Conservation (phyloP, 2,888 invertebrate genomes). For the Epinotia ramella region DNA sequence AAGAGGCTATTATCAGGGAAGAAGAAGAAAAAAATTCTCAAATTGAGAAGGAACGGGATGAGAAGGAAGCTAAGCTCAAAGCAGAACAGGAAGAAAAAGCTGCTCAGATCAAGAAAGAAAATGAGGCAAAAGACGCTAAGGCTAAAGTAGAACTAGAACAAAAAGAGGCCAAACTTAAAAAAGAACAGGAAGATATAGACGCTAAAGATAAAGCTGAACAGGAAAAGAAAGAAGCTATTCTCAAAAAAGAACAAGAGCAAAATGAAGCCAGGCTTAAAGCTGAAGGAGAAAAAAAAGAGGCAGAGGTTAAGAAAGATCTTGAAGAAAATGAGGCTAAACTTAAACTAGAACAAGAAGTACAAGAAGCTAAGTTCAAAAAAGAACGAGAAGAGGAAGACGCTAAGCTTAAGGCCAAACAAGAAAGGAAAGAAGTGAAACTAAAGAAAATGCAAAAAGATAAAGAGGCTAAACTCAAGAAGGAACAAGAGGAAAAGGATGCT, state of each 20-base stretch:
- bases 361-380: slow-evolving; percentile 4
- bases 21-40: slow-evolving; percentile 21
- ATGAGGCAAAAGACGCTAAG: slow-evolving; percentile 44
- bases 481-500: not conserved
- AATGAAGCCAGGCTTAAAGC: slow-evolving; percentile 16
- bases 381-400: slow-evolving; percentile 15
- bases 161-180: slow-evolving; percentile 46
- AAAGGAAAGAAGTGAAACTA: slow-evolving; percentile 37
- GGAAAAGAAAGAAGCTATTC: slow-evolving; percentile 6
- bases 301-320: slow-evolving; percentile 33
- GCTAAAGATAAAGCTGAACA: slow-evolving; percentile 38
- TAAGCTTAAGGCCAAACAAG: slow-evolving; percentile 44
- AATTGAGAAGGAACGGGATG: slow-evolving; percentile 42
- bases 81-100: slow-evolving; percentile 37
- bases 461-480: not conserved
- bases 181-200: slow-evolving; percentile 35
- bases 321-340: not conserved
- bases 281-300: not conserved
- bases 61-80: slow-evolving; percentile 45
- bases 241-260: not conserved
- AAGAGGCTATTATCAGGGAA: not conserved
- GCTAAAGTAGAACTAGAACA: slow-evolving; percentile 33
- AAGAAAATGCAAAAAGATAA: slow-evolving; percentile 48
- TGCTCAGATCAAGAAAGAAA: slow-evolving; percentile 34
- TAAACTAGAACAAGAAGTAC: slow-evolving; percentile 20